These are phyloP conservation scores for Drosophila ercepeae DNA, from an alignment of 1,140 invertebrate genomes.

Conservation along the genomic window DNA sequence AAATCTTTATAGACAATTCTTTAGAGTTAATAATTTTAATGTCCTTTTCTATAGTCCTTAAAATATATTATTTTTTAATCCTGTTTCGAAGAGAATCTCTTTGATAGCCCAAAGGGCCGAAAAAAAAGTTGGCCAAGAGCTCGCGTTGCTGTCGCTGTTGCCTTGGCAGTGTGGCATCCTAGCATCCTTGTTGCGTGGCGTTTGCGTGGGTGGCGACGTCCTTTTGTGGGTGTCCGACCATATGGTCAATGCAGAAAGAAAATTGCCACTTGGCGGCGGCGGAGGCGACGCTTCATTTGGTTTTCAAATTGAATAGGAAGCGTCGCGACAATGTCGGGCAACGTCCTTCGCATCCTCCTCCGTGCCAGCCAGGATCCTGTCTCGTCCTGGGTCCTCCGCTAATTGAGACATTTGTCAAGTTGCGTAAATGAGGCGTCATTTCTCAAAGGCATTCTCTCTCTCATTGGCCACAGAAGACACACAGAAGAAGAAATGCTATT, in stretches of 20 bases:
- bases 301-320: conserved; percentile 74
- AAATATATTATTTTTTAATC: too few species aligned
- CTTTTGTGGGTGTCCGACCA: conserved; percentile 36
- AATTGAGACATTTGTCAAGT: conserved; percentile 77
- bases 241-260: conserved; percentile 72
- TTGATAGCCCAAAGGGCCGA: too few species aligned
- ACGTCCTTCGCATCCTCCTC: neutral
- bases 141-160: too few species aligned
- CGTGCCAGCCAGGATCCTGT: too few species aligned
- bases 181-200: neutral
- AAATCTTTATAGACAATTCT: neutral
- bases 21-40: too few species aligned
- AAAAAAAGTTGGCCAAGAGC: too few species aligned
- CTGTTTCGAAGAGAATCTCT: too few species aligned
- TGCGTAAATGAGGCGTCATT: conserved; percentile 58
- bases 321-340: conserved; percentile 52
- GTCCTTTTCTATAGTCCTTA: too few species aligned
- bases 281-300: conserved; percentile 67
- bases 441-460: conserved; percentile 40
- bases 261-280: conserved; percentile 57
- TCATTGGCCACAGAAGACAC: conserved; percentile 2
- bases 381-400: conserved; percentile 37
- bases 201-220: conserved; percentile 1
- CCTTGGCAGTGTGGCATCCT: too few species aligned
- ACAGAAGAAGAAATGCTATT: conserved; percentile 4